Percentiles rank a stretch among this genome's conserved stretches.
These are phyloP conservation scores for Eupeodes latifasciatus DNA, from an alignment of 2,888 invertebrate genomes.

Conservation along the genomic window DNA sequence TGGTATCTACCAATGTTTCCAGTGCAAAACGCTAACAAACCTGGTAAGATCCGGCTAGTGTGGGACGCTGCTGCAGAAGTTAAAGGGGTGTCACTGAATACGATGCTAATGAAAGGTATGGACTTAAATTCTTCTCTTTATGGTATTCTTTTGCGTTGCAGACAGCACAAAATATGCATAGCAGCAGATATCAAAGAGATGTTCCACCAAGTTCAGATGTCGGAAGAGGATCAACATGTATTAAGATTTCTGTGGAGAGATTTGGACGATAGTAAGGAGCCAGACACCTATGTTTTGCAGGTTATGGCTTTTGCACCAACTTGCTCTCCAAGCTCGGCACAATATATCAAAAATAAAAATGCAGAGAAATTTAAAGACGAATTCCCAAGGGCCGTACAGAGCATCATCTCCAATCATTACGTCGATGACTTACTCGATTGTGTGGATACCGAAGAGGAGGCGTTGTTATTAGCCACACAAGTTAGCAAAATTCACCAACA, in stretches of 20 bases:
- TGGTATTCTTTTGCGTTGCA: conserved; percentile 15
- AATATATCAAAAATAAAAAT: conserved; percentile 20
- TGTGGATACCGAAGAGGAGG: conserved; percentile 29
- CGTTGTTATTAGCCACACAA: conserved; percentile 17
- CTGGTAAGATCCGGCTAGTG: not conserved
- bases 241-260: not conserved
- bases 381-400: conserved; percentile 31
- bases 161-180: not conserved
- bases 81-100: not conserved
- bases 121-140: conserved; percentile 11
- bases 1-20: conserved; percentile 6
- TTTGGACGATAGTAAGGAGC: not conserved
- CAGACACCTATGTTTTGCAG: not conserved
- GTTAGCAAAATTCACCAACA: conserved; percentile 24
- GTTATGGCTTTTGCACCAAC: conserved; percentile 11
- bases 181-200: conserved; percentile 13
- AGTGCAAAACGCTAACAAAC: not conserved
- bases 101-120: conserved; percentile 11
- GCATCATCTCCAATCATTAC: conserved; percentile 45
- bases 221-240: not conserved
- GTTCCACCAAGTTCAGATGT: not conserved
- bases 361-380: conserved; percentile 1
- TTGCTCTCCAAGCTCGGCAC: conserved; percentile 8
- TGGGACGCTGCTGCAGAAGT: conserved; percentile 5
- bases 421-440: conserved; percentile 47